Evolutionary conservation across 1,140 invertebrate genomes (phyloP).

Genomic region (Yoshiicerus persimilis): DNA sequence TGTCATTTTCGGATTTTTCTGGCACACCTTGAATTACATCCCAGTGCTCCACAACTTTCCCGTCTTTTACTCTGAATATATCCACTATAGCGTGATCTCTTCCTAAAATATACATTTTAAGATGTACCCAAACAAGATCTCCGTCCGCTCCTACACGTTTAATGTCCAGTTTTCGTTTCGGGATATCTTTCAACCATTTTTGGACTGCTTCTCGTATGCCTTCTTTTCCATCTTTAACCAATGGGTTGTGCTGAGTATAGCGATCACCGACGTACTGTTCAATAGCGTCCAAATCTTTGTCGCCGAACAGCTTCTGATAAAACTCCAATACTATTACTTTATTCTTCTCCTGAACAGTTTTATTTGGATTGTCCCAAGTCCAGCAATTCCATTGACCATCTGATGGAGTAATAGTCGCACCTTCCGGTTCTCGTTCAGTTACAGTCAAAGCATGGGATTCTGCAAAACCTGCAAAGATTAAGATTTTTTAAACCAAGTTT

Average conservation of each 20-base stretch:
- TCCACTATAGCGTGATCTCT: not conserved
- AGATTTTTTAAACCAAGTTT: too few species aligned
- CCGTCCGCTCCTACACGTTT: not conserved
- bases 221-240: not conserved
- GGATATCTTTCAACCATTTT: not conserved
- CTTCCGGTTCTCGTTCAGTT: too few species aligned
- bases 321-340: not conserved
- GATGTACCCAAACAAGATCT: conserved; percentile 10
- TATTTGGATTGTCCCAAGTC: too few species aligned
- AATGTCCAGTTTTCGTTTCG: not conserved
- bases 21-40: not conserved
- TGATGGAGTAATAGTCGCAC: not conserved
- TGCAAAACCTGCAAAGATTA: too few species aligned
- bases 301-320: not conserved
- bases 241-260: not conserved
- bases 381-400: too few species aligned
- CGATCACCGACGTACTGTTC: not conserved
- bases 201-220: not conserved
- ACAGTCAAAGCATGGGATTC: too few species aligned
- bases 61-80: not conserved
- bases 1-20: not conserved
- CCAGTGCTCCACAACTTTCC: conserved; percentile 8
- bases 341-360: not conserved
- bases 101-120: not conserved
- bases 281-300: not conserved